These are phyloP conservation scores for Paramormyrops kingsleyae DNA, from an alignment of 2,113 vertebrate genomes.

Conservation along the genomic window DNA sequence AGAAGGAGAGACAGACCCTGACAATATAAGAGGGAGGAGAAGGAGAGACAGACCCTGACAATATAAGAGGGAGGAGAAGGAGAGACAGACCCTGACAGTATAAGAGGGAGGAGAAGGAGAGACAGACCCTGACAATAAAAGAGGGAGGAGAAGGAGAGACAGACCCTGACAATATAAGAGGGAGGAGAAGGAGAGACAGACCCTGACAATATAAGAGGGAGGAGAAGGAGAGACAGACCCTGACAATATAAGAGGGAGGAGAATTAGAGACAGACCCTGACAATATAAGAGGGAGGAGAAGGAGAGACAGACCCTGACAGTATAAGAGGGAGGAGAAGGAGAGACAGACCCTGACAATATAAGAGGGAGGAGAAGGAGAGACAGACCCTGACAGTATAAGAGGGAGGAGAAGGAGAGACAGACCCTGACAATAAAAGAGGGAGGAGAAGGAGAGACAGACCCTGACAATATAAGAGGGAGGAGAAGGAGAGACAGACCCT, in stretches of 20 bases:
- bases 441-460: constrained; percentile 17
- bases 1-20: constrained; percentile 15
- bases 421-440: not conserved
- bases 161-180: constrained; percentile 19
- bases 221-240: constrained; percentile 8
- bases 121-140: not conserved
- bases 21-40: not conserved
- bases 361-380: constrained; percentile 11
- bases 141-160: constrained; percentile 12
- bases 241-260: constrained; percentile 18
- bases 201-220: not conserved
- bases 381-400: constrained; percentile 6
- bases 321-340: not conserved
- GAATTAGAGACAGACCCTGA: constrained; percentile 21
- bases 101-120: not conserved
- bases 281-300: not conserved
- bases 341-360: not conserved
- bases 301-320: constrained; percentile 18
- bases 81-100: constrained; percentile 13
- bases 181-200: constrained; percentile 22
- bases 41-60: not conserved
- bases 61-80: not conserved
- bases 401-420: not conserved
- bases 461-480: constrained; percentile 16
- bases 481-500: constrained; percentile 21